Percentiles rank a stretch among this genome's conserved stretches.
Evolutionary conservation across 2,888 invertebrate species (phyloP).

Genomic region (Gari tellinella): DNA sequence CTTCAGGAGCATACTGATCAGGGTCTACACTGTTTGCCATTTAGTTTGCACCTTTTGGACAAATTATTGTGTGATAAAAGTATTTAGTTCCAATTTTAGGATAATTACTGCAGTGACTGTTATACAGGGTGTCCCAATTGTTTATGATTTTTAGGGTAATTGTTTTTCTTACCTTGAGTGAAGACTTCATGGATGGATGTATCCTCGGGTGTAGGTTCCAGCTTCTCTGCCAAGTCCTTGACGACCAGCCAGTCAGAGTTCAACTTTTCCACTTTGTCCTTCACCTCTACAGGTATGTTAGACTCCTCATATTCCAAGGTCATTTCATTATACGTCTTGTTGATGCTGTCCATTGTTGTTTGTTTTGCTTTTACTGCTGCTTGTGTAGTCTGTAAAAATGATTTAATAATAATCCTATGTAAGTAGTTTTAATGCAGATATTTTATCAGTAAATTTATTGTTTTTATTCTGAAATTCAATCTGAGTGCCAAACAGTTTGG

Average conservation of each 20-base stretch:
- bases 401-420: not conserved
- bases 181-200: slow-evolving; percentile 71
- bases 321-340: slow-evolving; percentile 67
- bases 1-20: no score
- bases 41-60: no score
- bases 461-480: no score
- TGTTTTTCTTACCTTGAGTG: slow-evolving; percentile 75
- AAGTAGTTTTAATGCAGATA: no score
- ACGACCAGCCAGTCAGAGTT: slow-evolving; percentile 80
- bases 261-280: slow-evolving; percentile 72
- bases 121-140: no score
- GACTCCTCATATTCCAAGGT: slow-evolving; percentile 67
- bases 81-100: no score
- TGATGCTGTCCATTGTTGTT: slow-evolving; percentile 73
- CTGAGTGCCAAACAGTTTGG: no score
- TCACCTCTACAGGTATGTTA: slow-evolving; percentile 71
- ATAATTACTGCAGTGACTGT: no score
- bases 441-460: no score
- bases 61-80: no score
- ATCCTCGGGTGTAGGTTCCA: slow-evolving; percentile 67
- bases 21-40: no score
- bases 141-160: no score
- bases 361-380: slow-evolving; percentile 76
- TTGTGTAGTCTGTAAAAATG: slow-evolving; percentile 78
- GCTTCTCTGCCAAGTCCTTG: slow-evolving; percentile 70